A percentile compares a stretch with the other conserved stretches of the same genome.
Evolutionary conservation across 1,140 invertebrate genomes (phyloP).

Genomic region (Berghia stephanieae): DNA sequence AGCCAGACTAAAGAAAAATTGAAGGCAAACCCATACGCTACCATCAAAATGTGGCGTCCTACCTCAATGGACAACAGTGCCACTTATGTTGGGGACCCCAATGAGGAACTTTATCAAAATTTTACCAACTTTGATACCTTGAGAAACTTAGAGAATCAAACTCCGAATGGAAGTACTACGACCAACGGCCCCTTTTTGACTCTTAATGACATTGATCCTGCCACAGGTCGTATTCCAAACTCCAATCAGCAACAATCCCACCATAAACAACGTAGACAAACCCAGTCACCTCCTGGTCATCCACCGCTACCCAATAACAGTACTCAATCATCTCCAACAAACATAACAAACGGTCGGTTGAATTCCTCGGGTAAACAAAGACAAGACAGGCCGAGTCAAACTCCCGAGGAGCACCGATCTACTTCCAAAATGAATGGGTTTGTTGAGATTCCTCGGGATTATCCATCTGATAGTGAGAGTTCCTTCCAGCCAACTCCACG

Average conservation of each 20-base stretch:
- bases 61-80: constrained; percentile 30
- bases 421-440: background rate
- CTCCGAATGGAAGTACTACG: background rate
- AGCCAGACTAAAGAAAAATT: constrained; percentile 29
- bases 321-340: background rate
- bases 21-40: constrained; percentile 43
- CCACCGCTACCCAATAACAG: background rate
- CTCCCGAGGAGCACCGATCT: background rate
- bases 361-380: background rate
- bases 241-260: background rate
- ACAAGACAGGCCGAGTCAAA: background rate
- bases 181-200: background rate
- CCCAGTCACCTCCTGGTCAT: background rate
- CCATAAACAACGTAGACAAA: background rate
- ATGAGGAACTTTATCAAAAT: constrained; percentile 37
- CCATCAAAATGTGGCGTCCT: constrained; percentile 46
- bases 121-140: constrained; percentile 40
- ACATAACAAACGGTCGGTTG: background rate
- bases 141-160: background rate
- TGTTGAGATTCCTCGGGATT: constrained; percentile 18
- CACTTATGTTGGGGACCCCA: background rate
- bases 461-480: background rate
- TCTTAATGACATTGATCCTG: too few species aligned
- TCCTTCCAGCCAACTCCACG: background rate
- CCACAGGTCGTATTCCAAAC: background rate